phyloP scores from a whole-genome alignment of 2,888 invertebrate genomes.

The Pteria penguin region DNA sequence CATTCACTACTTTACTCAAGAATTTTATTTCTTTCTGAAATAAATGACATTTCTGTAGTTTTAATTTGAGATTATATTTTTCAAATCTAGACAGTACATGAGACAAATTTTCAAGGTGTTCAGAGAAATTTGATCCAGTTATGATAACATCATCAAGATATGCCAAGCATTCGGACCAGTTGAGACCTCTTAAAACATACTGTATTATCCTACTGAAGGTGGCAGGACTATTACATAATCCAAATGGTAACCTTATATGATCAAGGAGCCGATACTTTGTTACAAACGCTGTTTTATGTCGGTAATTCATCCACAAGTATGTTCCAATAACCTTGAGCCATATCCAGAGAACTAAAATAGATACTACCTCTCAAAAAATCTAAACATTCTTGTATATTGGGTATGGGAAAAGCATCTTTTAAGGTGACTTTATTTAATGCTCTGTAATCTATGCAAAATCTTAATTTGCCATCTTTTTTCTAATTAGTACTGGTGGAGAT shows the following conservation, averaged over 20 bases:
- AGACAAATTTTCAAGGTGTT: background rate
- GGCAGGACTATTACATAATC: conserved; percentile 28
- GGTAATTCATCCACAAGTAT: conserved; percentile 30
- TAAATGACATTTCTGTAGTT: conserved; percentile 43
- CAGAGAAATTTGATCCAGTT: background rate
- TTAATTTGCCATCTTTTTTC: conserved; percentile 43
- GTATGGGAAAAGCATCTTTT: conserved; percentile 49
- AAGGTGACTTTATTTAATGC: conserved; percentile 32
- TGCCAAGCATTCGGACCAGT: conserved; percentile 24
- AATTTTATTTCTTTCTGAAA: conserved; percentile 39
- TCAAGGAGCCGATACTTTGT: conserved; percentile 34
- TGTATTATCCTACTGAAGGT: conserved; percentile 13
- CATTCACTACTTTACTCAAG: conserved; percentile 27
- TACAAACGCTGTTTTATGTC: conserved; percentile 39
- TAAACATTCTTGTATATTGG: conserved; percentile 40
- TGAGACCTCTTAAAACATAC: conserved; percentile 15
- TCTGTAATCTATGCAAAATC: conserved; percentile 49
- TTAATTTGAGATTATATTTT: conserved; percentile 24
- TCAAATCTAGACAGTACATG: conserved; percentile 2
- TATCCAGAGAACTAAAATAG: conserved; percentile 47
- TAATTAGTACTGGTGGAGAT: conserved; percentile 39
- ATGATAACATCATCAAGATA: conserved; percentile 29
- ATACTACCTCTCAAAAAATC: conserved; percentile 40
- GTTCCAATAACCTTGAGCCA: conserved; percentile 51
- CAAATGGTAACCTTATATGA: conserved; percentile 19